Conservation (phyloP, 1,140 invertebrate species). For the Dermatophagoides farinae region DNA sequence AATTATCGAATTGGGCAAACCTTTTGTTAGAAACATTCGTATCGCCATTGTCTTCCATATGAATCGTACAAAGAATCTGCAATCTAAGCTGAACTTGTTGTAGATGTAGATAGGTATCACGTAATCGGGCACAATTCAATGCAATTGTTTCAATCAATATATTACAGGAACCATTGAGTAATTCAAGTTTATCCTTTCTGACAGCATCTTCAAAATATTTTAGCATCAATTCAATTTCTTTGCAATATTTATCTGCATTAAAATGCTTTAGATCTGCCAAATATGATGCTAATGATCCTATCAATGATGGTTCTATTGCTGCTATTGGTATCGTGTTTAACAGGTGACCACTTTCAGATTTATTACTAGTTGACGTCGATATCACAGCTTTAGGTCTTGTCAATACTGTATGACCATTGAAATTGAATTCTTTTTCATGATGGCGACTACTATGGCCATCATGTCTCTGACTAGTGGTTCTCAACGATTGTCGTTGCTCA, state of each 20-base stretch:
- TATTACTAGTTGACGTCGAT: not conserved
- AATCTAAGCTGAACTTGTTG: slow-evolving; percentile 38
- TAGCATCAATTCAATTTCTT: slow-evolving; percentile 36
- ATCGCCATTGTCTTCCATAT: slow-evolving; percentile 5
- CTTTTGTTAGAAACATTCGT: not conserved
- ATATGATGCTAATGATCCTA: slow-evolving; percentile 7
- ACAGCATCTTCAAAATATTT: slow-evolving; percentile 75
- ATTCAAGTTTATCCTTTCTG: slow-evolving; percentile 58
- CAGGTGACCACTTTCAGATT: not conserved
- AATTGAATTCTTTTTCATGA: too few species aligned
- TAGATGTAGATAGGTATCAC: slow-evolving; percentile 39
- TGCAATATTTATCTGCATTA: slow-evolving; percentile 4
- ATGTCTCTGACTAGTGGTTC: not conserved
- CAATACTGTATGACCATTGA: too few species aligned
- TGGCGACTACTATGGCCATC: too few species aligned
- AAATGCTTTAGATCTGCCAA: not conserved
- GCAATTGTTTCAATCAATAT: slow-evolving; percentile 74
- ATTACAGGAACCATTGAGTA: slow-evolving; percentile 72
- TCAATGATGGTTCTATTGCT: slow-evolving; percentile 8
- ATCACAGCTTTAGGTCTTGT: not conserved
- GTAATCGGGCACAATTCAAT: slow-evolving; percentile 51
- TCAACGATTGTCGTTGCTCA: not conserved
- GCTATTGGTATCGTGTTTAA: not conserved
- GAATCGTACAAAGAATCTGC: not conserved
- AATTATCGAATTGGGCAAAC: not conserved